Evolutionary conservation across 1,140 invertebrate species (phyloP), one percentile per base, ranked within the genome.

Genomic region (Plectus sambesii): DNA sequence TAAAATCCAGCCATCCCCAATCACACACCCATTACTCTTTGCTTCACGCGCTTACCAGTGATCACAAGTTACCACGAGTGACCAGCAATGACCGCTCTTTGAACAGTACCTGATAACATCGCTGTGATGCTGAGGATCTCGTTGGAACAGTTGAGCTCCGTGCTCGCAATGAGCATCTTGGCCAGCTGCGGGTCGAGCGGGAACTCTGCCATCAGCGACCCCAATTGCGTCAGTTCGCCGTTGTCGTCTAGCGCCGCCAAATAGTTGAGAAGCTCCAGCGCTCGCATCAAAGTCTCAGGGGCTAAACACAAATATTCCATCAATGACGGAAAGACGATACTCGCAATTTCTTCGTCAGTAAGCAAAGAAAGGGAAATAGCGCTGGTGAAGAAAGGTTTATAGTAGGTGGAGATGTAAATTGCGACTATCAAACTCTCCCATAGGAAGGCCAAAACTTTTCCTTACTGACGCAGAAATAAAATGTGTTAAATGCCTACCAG

Each of bases 181-280:
- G 93, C 90, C 15, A 99, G 74, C 69, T 99, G 93, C 2, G 94
- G 94, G 78, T 99, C 94, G 4, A 99, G 73, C 0, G 94, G 94
- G 67, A 99, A 98, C 74, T 99, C 94, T 0, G 94, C 92, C 94
- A 99, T 98, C 51, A 99, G 84, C 0, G 89, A 87, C n/a, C 89
- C 89, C 30, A 92, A 73, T 69, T 93, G 86, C 0, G 89, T 94
- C 38, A 94, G 73, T 70, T 93, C 90, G 40, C 89, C 75, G 84
- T 61, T 60, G 39, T 98, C 94, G 62, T 99, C 92, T 17, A 96
- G 75, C 0, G 87, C 88, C 3, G 86, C 87, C 43, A 99, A 74
- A 71, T 99, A 99, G 75, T 99, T 98, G 6, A 99, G 75, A 42
- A 98, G 74, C 75, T 99, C 94, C 44, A 99, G 70, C 2, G 94